Percentiles rank a stretch among this genome's conserved stretches.
These are phyloP conservation scores for Frieseomelitta varia DNA, from an alignment of 1,140 invertebrate species.

Conservation along the genomic window DNA sequence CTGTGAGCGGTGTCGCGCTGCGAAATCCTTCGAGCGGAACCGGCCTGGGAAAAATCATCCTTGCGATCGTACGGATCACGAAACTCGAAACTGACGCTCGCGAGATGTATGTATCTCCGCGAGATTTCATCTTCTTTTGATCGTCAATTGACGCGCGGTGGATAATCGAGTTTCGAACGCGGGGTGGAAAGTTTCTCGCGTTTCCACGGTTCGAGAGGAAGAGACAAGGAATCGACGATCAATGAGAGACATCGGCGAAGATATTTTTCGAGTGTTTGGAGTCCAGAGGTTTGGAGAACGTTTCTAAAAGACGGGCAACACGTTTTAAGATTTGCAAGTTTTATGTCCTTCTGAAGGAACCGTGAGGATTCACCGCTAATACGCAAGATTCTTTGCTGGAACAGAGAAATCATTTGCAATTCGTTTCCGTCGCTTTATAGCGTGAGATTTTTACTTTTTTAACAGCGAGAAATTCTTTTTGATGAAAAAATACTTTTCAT, in stretches of 20 bases:
- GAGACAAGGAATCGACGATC: neutral
- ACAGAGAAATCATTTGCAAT: no score
- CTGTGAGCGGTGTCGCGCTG: constrained; percentile 58
- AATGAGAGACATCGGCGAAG: neutral
- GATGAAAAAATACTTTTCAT: no score
- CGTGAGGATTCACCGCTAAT: neutral
- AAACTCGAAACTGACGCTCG: neutral
- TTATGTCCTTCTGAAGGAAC: no score
- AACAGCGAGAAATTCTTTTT: no score
- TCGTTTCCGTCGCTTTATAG: no score
- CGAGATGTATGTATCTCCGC: neutral
- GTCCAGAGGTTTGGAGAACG: neutral
- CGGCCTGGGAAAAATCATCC: constrained; percentile 67
- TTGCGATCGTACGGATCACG: no score
- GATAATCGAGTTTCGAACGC: constrained; percentile 17
- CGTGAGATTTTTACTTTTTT: no score
- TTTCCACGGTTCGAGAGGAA: neutral
- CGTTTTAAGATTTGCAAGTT: neutral
- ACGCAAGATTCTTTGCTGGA: neutral
- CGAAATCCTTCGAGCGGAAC: constrained; percentile 69
- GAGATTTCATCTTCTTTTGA: neutral
- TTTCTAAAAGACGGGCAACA: neutral
- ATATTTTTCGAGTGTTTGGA: no score
- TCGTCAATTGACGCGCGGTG: constrained; percentile 1
- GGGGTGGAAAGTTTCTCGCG: neutral